Evolutionary conservation across 2,113 vertebrate genomes (phyloP).

Genomic region (Catharus bicknelli): DNA sequence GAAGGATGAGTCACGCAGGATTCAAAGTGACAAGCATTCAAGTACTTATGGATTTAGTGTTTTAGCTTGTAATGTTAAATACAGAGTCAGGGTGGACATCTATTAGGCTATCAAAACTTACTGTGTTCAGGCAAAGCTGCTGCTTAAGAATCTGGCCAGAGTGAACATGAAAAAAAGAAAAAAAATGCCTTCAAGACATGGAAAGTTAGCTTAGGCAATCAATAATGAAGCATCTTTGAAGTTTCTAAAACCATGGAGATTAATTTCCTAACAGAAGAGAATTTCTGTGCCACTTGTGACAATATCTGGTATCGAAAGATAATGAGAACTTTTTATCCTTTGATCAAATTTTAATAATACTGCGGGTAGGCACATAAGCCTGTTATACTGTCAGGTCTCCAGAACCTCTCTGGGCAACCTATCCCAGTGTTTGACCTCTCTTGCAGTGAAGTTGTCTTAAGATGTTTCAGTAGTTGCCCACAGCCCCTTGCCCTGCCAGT

Average conservation of each 20-base stretch:
- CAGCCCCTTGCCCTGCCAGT: neutral
- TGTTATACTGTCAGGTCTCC: neutral
- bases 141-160: neutral
- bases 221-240: neutral
- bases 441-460: neutral
- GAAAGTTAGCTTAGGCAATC: neutral
- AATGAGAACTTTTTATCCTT: neutral
- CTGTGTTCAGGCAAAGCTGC: neutral
- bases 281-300: neutral
- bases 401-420: neutral
- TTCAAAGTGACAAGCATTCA: neutral
- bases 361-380: neutral
- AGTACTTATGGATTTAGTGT: neutral
- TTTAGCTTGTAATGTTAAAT: neutral
- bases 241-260: neutral
- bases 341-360: constrained; percentile 17
- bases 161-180: neutral
- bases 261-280: neutral
- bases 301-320: neutral
- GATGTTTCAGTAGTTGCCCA: neutral
- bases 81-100: neutral
- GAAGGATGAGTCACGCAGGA: neutral
- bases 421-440: neutral
- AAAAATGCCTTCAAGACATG: neutral
- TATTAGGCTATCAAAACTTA: neutral